These are phyloP conservation scores for Gnathonemus longibarbis DNA, from an alignment of 2,113 vertebrate species.

Conservation along the genomic window DNA sequence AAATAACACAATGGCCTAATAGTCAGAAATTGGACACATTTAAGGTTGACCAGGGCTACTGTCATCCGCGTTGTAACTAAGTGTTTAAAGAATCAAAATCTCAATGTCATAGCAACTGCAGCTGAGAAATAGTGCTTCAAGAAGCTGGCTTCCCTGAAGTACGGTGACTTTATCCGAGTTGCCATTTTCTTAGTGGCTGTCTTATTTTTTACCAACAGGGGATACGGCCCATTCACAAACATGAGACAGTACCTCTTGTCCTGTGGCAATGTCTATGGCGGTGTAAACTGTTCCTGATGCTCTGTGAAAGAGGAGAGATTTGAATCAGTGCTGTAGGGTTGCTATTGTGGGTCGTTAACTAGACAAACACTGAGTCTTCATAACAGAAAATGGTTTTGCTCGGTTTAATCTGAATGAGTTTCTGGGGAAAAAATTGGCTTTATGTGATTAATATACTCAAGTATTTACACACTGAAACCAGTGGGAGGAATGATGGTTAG, in stretches of 20 bases:
- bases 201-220: neutral
- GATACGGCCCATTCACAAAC: neutral
- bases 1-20: neutral
- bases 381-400: neutral
- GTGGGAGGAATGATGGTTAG: neutral
- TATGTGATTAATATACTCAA: neutral
- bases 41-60: neutral
- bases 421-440: neutral
- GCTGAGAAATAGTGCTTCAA: neutral
- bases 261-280: constrained; percentile 88
- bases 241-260: constrained; percentile 76
- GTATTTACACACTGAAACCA: neutral
- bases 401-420: neutral
- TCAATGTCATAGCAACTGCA: neutral
- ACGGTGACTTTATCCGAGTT: neutral
- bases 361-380: neutral
- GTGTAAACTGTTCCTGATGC: constrained; percentile 95
- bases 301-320: constrained; percentile 46
- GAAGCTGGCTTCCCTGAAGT: neutral
- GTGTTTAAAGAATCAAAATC: neutral
- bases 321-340: neutral
- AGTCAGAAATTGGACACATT: neutral
- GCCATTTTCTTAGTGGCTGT: neutral
- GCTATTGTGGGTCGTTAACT: neutral
- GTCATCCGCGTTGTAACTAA: neutral